phyloP scores from a whole-genome alignment of 1,140 invertebrate species.

The Ctenoplectra terminalis region DNA sequence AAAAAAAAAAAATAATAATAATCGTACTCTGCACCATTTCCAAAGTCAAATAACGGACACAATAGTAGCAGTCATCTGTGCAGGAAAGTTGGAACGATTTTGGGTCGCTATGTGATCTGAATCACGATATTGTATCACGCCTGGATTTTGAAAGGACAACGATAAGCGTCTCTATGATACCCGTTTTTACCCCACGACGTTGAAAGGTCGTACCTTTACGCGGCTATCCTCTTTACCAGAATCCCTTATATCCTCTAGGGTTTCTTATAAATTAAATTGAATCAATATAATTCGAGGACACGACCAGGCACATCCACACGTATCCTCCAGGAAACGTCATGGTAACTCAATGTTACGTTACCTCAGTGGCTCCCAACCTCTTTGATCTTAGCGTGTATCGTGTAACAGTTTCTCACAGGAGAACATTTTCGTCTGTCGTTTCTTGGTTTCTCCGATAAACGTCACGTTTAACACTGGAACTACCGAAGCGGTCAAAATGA shows the following conservation, averaged over 20 bases:
- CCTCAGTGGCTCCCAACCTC: not conserved
- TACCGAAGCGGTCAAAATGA: no score
- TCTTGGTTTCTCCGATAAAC: no score
- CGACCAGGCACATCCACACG: not conserved
- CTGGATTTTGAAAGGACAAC: constrained; percentile 36
- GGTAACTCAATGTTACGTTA: constrained; percentile 22
- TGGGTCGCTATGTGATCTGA: constrained; percentile 34
- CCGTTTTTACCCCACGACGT: constrained; percentile 32
- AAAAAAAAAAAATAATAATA: no score
- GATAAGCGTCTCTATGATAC: constrained; percentile 36
- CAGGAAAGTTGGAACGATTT: constrained; percentile 37
- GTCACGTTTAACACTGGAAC: no score
- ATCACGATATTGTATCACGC: constrained; percentile 24
- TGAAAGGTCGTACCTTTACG: not conserved
- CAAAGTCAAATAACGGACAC: not conserved
- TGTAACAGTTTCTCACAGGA: rapidly evolving
- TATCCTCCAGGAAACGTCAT: not conserved
- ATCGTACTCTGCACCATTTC: not conserved
- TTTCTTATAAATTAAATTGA: constrained; percentile 65
- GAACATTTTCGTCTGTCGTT: not conserved
- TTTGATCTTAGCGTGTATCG: no score
- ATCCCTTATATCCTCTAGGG: constrained; percentile 48
- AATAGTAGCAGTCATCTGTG: constrained; percentile 12
- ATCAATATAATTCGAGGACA: constrained; percentile 60
- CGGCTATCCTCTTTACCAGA: constrained; percentile 18